Evolutionary conservation across 2,113 vertebrate species (phyloP).

Genomic region (Saccopteryx leptura): DNA sequence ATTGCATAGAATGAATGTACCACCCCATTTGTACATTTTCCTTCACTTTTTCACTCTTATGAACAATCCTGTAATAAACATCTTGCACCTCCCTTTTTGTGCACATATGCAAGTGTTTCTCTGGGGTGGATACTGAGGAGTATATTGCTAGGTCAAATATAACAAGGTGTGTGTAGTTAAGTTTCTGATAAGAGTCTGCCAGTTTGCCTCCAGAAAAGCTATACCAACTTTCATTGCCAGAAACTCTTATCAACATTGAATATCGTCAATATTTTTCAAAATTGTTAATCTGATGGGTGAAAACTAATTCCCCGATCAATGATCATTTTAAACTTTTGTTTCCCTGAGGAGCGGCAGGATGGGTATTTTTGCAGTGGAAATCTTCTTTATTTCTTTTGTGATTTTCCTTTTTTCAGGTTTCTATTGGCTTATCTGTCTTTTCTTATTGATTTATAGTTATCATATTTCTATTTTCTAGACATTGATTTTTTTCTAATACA

Average conservation of each 20-base stretch:
- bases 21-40: neutral
- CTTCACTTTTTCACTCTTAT: neutral
- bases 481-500: neutral
- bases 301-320: neutral
- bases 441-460: neutral
- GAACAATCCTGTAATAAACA: neutral
- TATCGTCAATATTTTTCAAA: neutral
- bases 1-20: neutral
- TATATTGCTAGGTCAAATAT: neutral
- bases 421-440: neutral
- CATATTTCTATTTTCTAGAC: neutral
- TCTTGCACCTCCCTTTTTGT: neutral
- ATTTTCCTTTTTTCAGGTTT: neutral
- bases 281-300: neutral
- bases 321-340: neutral
- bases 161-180: neutral
- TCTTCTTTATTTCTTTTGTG: neutral
- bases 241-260: neutral
- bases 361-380: neutral
- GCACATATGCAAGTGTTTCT: neutral
- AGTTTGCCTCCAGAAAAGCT: neutral
- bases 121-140: neutral
- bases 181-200: neutral
- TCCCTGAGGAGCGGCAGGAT: neutral
- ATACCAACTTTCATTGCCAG: neutral